Conservation (phyloP, 1,140 invertebrate species). For the Brachionus rubens region DNA sequence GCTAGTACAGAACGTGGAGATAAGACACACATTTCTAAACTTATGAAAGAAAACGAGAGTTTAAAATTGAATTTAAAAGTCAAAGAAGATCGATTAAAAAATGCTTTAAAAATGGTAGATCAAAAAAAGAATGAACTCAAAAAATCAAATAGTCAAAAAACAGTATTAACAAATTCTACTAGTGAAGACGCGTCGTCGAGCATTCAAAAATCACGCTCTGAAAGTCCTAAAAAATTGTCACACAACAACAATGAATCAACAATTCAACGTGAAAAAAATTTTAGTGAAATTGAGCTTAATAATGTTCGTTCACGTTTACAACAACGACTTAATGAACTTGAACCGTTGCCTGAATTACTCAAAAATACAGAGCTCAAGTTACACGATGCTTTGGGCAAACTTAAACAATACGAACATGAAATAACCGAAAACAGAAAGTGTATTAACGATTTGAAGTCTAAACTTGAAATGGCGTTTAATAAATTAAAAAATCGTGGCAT, state of each 20-base stretch:
- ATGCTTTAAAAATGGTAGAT: conserved; percentile 3
- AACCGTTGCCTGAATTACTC: conserved; percentile 59
- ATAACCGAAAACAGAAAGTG: conserved; percentile 54
- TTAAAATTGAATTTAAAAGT: conserved; percentile 9
- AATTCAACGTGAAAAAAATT: conserved; percentile 47
- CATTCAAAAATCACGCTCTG: background rate
- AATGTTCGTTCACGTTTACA: conserved; percentile 54
- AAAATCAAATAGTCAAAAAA: background rate
- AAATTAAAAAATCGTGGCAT: background rate
- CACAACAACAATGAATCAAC: background rate
- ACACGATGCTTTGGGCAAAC: conserved; percentile 54
- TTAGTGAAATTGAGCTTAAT: conserved; percentile 55
- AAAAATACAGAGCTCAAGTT: conserved; percentile 56
- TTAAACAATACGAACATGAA: conserved; percentile 52
- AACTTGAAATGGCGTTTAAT: conserved; percentile 49
- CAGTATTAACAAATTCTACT: background rate
- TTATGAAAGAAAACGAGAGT: conserved; percentile 36
- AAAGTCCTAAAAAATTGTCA: background rate
- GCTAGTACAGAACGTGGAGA: background rate
- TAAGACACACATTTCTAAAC: background rate
- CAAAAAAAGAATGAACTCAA: background rate
- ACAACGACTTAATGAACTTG: conserved; percentile 56
- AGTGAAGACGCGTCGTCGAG: background rate
- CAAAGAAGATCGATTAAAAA: conserved; percentile 23
- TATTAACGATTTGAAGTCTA: conserved; percentile 55